Base-by-base conservation (phyloP, 2,113 vertebrate species). In the Trinectes maculatus region DNA sequence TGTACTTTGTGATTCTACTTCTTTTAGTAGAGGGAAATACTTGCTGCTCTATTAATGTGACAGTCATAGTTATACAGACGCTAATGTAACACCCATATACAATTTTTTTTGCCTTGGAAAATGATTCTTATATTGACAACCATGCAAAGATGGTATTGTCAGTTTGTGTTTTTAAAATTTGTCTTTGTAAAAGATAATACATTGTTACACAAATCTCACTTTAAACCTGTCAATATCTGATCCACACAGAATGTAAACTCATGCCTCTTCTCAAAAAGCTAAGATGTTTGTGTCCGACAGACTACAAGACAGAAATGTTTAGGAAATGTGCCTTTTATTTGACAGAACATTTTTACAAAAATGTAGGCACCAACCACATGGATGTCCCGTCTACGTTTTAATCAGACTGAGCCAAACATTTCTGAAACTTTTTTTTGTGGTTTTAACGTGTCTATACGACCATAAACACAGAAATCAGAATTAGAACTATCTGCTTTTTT, bases 321-420 rank as follows among this genome's bases (percentile, higher is more conserved):
- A 61, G 67, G 51, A 86, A 81, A 83, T 60, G 26, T 67, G 21
- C 34, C n/a, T 68, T 89, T 89, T 85, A 90, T 84, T 90, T 73
- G 47, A 72, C 69, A 83, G 46, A 77, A 57, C 31, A 11, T 59
- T 28, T 59, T 78, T 76, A 89, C 61, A 85, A 90, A 90, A 84
- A 79, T 19, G 48, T 73, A 80, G 65, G 83, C 85, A 85, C 77
- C 62, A 29, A 83, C 52, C 59, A 56, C 55, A 48, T n/a, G 1
- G 66, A 70, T 64, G 28, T 40, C 37, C n/a, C 49, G 51, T 75
- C 29, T 25, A 25, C n/a, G 5, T 11, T 48, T 26, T 40, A 31
- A 2, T 26, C 2, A 15, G 6, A 36, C 18, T 21, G n/a, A 21
- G 13, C 19, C 29, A 22, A 5, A 15, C 31, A 24, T 5, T 19